A percentile compares a stretch with the other conserved stretches of the same genome.
These are phyloP conservation scores for Drosophila pseudoobscura DNA, from an alignment of 1,140 invertebrate genomes.

Conservation along the genomic window DNA sequence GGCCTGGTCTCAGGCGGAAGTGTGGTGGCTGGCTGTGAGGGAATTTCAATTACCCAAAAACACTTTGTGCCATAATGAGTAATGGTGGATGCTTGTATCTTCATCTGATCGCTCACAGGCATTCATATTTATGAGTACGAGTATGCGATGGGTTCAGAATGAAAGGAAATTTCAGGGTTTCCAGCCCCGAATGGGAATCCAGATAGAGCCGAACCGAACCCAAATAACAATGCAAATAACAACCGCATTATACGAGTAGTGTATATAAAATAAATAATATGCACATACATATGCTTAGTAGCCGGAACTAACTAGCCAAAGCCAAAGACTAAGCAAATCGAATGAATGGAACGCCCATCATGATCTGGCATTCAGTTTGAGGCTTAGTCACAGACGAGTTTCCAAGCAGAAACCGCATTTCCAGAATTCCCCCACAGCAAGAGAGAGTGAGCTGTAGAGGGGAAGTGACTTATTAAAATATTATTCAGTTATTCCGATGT, in stretches of 20 bases:
- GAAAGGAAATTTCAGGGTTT: conserved; percentile 60
- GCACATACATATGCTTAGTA: conserved; percentile 53
- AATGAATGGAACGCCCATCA: conserved; percentile 45
- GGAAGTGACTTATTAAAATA: conserved; percentile 27
- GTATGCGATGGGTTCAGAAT: too few species aligned
- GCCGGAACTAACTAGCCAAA: conserved; percentile 59
- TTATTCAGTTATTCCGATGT: conserved; percentile 45
- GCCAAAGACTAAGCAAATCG: too few species aligned
- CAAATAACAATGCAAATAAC: conserved; percentile 35
- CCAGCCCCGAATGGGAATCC: conserved; percentile 3
- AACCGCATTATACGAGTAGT: conserved; percentile 2
- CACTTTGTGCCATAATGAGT: conserved; percentile 25
- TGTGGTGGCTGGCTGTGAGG: conserved; percentile 7
- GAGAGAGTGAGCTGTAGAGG: too few species aligned
- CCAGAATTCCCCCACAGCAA: conserved; percentile 33
- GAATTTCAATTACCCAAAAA: conserved; percentile 36
- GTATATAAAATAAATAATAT: conserved; percentile 36
- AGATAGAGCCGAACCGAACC: conserved; percentile 9
- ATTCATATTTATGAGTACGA: conserved; percentile 52
- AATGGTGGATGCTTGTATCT: conserved; percentile 25
- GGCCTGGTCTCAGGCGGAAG: conserved; percentile 20
- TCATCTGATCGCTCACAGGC: conserved; percentile 20
- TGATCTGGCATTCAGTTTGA: conserved; percentile 1
- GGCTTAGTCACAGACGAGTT: conserved; percentile 41
- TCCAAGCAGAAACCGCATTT: conserved; percentile 33